phyloP scores from a whole-genome alignment of 2,113 vertebrate species.

The Uropsilus gracilis region DNA sequence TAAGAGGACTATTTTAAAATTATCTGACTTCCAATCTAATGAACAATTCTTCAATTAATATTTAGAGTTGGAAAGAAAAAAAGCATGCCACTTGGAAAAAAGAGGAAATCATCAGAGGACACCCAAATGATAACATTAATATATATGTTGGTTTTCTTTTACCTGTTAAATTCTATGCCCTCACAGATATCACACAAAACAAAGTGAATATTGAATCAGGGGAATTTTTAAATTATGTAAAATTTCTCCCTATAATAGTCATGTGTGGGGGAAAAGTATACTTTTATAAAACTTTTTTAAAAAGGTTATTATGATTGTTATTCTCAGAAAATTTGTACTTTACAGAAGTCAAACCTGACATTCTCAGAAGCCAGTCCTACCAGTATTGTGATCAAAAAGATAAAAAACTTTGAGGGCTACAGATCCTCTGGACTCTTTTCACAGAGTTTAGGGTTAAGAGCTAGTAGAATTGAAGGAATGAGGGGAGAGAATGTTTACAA shows the following conservation, averaged over 20 bases:
- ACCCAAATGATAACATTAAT: not conserved
- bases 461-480: not conserved
- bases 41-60: slow-evolving; percentile 38
- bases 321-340: slow-evolving; percentile 52
- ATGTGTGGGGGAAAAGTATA: slow-evolving; percentile 66
- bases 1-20: slow-evolving; percentile 35
- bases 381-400: not conserved
- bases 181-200: slow-evolving; percentile 21
- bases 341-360: slow-evolving; percentile 65
- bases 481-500: not conserved
- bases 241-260: slow-evolving; percentile 67
- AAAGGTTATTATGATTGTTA: slow-evolving; percentile 61
- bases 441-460: not conserved
- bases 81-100: not conserved
- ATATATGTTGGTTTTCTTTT: not conserved
- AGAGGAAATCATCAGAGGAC: not conserved
- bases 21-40: slow-evolving; percentile 4
- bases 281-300: slow-evolving; percentile 52
- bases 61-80: slow-evolving; percentile 22
- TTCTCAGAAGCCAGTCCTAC: slow-evolving; percentile 37
- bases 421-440: not conserved
- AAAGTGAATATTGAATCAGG: slow-evolving; percentile 68
- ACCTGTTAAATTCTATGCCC: slow-evolving; percentile 33
- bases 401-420: not conserved
- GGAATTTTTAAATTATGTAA: slow-evolving; percentile 76